Evolutionary conservation across 2,797 vertebrate species (phyloP), one percentile per base, ranked within the genome.

Genomic region (Lithobates pipiens): DNA sequence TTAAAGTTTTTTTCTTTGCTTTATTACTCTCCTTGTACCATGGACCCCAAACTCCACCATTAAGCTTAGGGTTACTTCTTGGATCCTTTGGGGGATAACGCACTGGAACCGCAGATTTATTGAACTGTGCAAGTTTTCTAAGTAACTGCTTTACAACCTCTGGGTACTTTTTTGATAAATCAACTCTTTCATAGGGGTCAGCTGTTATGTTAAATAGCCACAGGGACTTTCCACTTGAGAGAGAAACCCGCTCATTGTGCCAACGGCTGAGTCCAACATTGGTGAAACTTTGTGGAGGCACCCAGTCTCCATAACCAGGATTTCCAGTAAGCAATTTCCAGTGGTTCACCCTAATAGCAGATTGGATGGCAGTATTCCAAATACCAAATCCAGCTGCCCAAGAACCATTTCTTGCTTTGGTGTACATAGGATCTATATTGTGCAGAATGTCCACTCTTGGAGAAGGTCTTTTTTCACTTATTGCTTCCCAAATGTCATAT

Each of bases 171-270:
- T 89, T 84, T 0, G 98, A 99, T 65, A 99, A 92, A 90, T 99
- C 98, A 90, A 97, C 94, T 0, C 98, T 94, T 89, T 99, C 98
- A 0, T 97, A 99, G 0, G 98, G 98, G 88, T 99, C 98, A 0
- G 97, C 96, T 0, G 96, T 97, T 90, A 99, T 98, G 93, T 99
- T 99, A 91, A 99, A 99, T 50, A 99, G 96, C 98, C 98, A 99
- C 23, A 99, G 75, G 0, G 97, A 96, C 87, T 99, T 98, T 8
- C 98, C 97, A 0, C 95, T 93, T 0, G 96, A 95, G 94, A 96
- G 95, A 7, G 93, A 96, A 13, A 98, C 91, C 0, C 95, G 95
- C 70, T 99, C 98, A 0, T 95, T 97, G 88, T 99, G 97, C 96
- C 96, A 98, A 80, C 97, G 97, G 83, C 93, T 96, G 65, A 94